A percentile compares a stretch with the other conserved stretches of the same genome.
These are phyloP conservation scores for Elegia similella DNA, from an alignment of 2,888 invertebrate genomes.

Conservation along the genomic window DNA sequence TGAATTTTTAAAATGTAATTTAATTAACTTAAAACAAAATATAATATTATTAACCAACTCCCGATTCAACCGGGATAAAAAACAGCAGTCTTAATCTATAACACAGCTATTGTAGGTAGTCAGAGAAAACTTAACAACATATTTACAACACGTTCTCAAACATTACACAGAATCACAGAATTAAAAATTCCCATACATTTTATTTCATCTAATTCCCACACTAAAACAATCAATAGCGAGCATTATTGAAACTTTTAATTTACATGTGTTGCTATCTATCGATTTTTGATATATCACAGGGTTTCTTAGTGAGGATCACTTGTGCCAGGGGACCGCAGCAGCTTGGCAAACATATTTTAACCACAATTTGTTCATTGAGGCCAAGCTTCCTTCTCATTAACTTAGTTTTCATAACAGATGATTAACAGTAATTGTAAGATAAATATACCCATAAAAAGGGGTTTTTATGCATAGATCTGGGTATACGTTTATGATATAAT, in stretches of 20 bases:
- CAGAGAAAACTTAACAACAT: not conserved
- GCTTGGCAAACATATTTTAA: too few relatives aligned
- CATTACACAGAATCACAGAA: not conserved
- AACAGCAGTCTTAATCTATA: constrained; percentile 36
- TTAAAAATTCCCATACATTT: constrained; percentile 3
- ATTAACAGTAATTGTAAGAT: too few relatives aligned
- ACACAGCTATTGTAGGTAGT: constrained; percentile 28
- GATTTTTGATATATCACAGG: constrained; percentile 5
- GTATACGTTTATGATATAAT: too few relatives aligned
- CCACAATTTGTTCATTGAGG: too few relatives aligned
- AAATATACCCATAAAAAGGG: too few relatives aligned
- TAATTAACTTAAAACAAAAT: constrained; percentile 35
- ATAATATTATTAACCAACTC: constrained; percentile 33
- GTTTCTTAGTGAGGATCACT: too few relatives aligned
- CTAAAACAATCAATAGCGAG: constrained; percentile 1
- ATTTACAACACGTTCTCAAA: constrained; percentile 23
- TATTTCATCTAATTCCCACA: too few relatives aligned
- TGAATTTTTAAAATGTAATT: constrained; percentile 30
- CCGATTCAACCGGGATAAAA: constrained; percentile 37
- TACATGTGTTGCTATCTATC: constrained; percentile 16
- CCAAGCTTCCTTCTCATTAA: too few relatives aligned
- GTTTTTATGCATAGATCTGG: too few relatives aligned
- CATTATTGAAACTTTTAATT: constrained; percentile 16
- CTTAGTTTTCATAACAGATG: too few relatives aligned
- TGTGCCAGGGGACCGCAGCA: too few relatives aligned